Evolutionary conservation across 1,140 invertebrate species (phyloP).

Genomic region (Thaumatotibia leucotreta): DNA sequence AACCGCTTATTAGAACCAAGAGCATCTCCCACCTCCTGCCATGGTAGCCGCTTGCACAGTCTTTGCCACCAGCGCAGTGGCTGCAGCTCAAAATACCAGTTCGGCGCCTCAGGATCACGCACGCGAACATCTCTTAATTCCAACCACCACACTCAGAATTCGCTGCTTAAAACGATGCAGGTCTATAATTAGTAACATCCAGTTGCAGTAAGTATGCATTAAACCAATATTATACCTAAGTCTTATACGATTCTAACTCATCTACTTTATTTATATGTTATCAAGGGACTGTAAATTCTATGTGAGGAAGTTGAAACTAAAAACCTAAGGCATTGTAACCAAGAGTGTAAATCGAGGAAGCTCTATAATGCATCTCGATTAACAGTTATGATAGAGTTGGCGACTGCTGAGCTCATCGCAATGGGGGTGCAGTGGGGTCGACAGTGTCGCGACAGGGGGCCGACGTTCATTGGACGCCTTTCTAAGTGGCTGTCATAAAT

Average conservation of each 20-base stretch:
- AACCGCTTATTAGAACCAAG: background rate
- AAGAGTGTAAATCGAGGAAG: background rate
- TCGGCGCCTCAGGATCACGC: background rate
- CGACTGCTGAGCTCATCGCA: background rate
- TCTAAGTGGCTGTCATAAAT: background rate
- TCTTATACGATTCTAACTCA: slow-evolving; percentile 3
- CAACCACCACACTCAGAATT: background rate
- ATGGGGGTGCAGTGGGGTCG: background rate
- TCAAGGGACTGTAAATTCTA: background rate
- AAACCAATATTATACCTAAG: background rate
- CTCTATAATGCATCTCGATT: background rate
- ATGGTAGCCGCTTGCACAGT: background rate
- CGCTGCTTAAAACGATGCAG: background rate
- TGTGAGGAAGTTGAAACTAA: background rate
- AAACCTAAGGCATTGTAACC: background rate
- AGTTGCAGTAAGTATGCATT: slow-evolving; percentile 11
- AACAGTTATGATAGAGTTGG: background rate
- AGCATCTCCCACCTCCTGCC: background rate
- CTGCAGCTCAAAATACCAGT: background rate
- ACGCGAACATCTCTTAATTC: background rate
- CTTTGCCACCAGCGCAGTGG: background rate
- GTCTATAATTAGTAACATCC: background rate
- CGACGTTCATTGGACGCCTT: background rate
- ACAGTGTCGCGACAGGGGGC: background rate
- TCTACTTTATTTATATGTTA: background rate